phyloP scores from a whole-genome alignment of 2,888 invertebrate genomes.

The Petrolisthes manimaculis region DNA sequence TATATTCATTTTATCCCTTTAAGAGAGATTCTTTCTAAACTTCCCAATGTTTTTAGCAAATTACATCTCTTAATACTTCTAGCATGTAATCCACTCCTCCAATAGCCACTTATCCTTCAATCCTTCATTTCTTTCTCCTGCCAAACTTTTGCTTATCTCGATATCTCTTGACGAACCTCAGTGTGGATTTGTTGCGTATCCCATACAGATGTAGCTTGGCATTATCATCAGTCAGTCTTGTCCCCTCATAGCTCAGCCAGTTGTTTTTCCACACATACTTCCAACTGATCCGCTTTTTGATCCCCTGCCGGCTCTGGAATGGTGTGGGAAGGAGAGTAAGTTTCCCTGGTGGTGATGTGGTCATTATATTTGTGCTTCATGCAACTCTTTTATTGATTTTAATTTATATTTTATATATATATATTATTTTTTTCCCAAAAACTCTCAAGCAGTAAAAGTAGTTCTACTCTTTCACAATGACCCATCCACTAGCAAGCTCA shows the following conservation, averaged over 20 bases:
- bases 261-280: constrained; percentile 54
- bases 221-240: constrained; percentile 48
- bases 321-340: background rate
- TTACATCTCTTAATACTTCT: no score
- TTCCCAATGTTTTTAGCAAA: no score
- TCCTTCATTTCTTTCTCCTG: background rate
- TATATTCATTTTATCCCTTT: no score
- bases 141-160: constrained; percentile 9
- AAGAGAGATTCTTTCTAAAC: no score
- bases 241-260: constrained; percentile 44
- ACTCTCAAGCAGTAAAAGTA: no score
- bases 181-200: constrained; percentile 44
- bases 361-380: no score
- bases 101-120: background rate
- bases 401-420: no score
- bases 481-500: no score
- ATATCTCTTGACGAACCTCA: constrained; percentile 48
- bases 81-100: no score
- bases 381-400: no score
- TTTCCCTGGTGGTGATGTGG: background rate
- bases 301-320: constrained; percentile 51
- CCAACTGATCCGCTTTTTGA: constrained; percentile 55
- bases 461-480: no score
- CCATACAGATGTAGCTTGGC: constrained; percentile 42
- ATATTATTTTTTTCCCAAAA: no score